Evolutionary conservation across 2,888 invertebrate species (phyloP).

Genomic region (Ophion obscuratus): DNA sequence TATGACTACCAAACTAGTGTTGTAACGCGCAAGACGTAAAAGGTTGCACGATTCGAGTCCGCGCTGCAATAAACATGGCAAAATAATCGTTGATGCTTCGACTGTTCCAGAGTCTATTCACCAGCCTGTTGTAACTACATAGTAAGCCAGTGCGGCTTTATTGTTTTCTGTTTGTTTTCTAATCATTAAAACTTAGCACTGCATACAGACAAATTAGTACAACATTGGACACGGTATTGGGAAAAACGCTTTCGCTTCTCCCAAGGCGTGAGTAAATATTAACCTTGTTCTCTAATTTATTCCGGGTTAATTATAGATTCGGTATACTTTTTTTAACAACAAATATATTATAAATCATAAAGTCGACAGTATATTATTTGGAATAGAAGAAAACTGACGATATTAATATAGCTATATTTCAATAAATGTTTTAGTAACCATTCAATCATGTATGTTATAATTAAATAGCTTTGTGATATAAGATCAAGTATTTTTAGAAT

Average conservation of each 20-base stretch:
- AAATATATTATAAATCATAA: background rate
- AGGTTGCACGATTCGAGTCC: background rate
- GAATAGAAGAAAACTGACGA: background rate
- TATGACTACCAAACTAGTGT: background rate
- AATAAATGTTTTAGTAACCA: background rate
- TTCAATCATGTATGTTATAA: background rate
- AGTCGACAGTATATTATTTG: background rate
- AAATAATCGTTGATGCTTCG: constrained; percentile 19
- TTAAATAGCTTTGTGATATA: too few species aligned
- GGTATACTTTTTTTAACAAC: background rate
- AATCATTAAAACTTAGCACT: constrained; percentile 39
- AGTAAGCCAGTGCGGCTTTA: background rate
- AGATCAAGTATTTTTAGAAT: too few species aligned
- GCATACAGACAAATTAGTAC: background rate
- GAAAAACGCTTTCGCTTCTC: background rate
- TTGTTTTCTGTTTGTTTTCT: constrained; percentile 42
- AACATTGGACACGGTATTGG: background rate
- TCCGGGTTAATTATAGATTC: background rate
- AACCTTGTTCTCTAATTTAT: background rate
- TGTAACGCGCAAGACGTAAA: constrained; percentile 20
- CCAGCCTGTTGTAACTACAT: background rate
- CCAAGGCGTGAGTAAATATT: background rate
- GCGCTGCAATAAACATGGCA: constrained; percentile 6
- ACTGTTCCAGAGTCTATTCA: constrained; percentile 6
- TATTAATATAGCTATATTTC: background rate